These are phyloP conservation scores for Pogonomyrmex californicus DNA, from an alignment of 1,140 invertebrate species.

Conservation along the genomic window DNA sequence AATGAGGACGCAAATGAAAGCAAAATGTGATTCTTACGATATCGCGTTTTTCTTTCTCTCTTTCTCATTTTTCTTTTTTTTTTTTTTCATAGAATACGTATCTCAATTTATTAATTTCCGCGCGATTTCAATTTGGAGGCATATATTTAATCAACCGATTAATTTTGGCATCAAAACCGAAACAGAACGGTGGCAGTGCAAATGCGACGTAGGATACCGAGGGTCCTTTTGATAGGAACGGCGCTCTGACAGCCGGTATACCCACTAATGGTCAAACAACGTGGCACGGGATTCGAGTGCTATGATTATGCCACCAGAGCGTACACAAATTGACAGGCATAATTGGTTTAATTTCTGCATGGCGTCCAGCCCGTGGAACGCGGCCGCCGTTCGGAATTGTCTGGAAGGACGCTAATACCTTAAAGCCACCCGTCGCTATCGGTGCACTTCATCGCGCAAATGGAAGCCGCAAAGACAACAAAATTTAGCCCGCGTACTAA, in stretches of 20 bases:
- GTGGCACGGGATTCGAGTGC: constrained; percentile 71
- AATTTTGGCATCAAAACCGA: constrained; percentile 64
- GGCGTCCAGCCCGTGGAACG: constrained; percentile 52
- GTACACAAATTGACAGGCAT: constrained; percentile 75
- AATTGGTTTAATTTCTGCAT: constrained; percentile 76
- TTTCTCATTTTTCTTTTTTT: not conserved
- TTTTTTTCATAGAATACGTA: not conserved
- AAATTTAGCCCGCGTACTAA: constrained; percentile 2
- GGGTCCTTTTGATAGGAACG: constrained; percentile 71
- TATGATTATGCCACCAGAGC: constrained; percentile 72
- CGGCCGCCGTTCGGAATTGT: constrained; percentile 51
- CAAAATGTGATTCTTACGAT: not conserved
- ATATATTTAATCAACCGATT: constrained; percentile 63
- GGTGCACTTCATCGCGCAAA: constrained; percentile 34
- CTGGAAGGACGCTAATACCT: constrained; percentile 60
- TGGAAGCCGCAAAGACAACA: constrained; percentile 12
- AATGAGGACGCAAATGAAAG: not conserved
- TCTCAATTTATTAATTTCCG: not conserved
- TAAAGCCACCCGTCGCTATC: constrained; percentile 46
- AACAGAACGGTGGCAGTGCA: constrained; percentile 70
- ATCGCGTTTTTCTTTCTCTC: not conserved
- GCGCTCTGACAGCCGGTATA: constrained; percentile 66
- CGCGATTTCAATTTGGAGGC: not conserved
- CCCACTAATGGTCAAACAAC: constrained; percentile 77
- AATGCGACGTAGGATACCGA: constrained; percentile 71